phyloP scores from a whole-genome alignment of 2,888 invertebrate species.

The Eristalinus sepulchralis region DNA sequence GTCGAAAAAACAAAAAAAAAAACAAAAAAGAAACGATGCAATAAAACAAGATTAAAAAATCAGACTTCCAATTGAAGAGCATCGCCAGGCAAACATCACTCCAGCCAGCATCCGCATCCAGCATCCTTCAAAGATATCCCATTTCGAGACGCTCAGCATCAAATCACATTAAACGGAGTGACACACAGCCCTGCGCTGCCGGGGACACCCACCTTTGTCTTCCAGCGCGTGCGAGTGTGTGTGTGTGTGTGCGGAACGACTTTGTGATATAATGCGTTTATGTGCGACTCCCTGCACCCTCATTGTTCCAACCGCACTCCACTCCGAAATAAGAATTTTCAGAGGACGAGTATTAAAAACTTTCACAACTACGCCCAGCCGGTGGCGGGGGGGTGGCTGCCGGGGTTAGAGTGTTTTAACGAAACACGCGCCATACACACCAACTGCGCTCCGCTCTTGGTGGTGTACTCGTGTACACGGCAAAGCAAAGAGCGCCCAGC shows the following conservation, averaged over 20 bases:
- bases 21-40: constrained; percentile 44
- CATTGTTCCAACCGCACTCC: constrained; percentile 27
- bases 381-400: not conserved
- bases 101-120: constrained; percentile 6
- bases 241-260: constrained; percentile 54
- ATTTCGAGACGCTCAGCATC: constrained; percentile 68
- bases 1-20: constrained; percentile 22
- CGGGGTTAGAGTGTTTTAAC: constrained; percentile 14
- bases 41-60: constrained; percentile 65
- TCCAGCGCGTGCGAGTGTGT: constrained; percentile 21
- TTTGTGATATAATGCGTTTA: constrained; percentile 69
- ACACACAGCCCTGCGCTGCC: constrained; percentile 36
- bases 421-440: constrained; percentile 27
- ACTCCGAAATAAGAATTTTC: constrained; percentile 47
- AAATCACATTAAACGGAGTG: constrained; percentile 68
- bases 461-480: not conserved
- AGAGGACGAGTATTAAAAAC: constrained; percentile 39
- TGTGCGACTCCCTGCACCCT: constrained; percentile 23
- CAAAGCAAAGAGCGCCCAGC: not conserved
- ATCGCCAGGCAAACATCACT: constrained; percentile 21
- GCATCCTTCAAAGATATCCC: constrained; percentile 56
- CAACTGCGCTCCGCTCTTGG: not conserved
- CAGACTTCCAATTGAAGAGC: constrained; percentile 40
- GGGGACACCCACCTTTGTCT: constrained; percentile 42
- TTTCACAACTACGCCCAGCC: constrained; percentile 24